Evolutionary conservation across 1,140 invertebrate genomes (phyloP).

Genomic region (Ladona fulva): DNA sequence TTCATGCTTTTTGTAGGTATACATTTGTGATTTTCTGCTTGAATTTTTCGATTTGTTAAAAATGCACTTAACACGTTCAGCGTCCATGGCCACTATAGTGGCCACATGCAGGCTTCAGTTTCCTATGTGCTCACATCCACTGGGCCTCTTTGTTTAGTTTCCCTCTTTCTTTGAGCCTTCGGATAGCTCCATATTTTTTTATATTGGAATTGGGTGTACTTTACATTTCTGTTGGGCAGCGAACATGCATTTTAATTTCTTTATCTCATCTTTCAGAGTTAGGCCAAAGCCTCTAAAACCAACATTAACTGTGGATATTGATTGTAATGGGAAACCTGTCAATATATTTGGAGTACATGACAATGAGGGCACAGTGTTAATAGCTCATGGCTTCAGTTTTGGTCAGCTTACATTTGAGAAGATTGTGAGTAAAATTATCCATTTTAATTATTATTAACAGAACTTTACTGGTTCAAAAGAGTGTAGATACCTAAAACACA

Average conservation of each 20-base stretch:
- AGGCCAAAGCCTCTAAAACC: conserved; percentile 62
- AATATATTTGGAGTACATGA: conserved; percentile 41
- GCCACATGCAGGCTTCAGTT: no score
- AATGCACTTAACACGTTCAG: not conserved
- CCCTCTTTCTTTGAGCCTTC: no score
- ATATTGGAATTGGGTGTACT: no score
- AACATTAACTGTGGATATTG: conserved; percentile 56
- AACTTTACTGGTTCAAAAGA: no score
- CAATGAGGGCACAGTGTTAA: conserved; percentile 38
- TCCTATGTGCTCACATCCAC: no score
- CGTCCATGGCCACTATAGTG: no score
- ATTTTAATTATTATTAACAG: not conserved
- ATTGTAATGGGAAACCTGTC: conserved; percentile 43
- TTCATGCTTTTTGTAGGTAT: not conserved
- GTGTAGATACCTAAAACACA: no score
- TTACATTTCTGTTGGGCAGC: no score
- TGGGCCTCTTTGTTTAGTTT: no score
- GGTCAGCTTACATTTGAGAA: conserved; percentile 52
- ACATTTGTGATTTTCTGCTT: not conserved
- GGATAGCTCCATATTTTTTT: no score
- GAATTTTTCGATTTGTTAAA: not conserved
- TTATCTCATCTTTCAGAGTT: conserved; percentile 31
- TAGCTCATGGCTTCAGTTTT: conserved; percentile 45
- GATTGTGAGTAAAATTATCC: conserved; percentile 39
- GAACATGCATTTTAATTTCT: not conserved